Evolutionary conservation across 2,888 invertebrate genomes (phyloP).

Genomic region (Drosophila nr. perissopoda): DNA sequence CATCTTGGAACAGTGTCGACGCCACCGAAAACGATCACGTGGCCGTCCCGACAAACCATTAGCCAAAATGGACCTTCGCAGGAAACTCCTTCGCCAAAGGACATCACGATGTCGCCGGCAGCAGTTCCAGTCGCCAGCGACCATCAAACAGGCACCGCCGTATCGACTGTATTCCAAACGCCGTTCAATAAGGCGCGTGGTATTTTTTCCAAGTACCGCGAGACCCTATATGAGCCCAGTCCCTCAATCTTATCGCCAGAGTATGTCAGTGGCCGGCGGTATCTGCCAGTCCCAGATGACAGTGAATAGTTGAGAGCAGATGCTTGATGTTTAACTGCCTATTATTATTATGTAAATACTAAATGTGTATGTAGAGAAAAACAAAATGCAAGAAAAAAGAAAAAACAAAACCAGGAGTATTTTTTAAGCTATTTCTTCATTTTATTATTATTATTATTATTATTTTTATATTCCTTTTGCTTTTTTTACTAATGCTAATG

Average conservation of each 20-base stretch:
- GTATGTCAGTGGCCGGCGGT: not conserved
- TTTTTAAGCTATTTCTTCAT: conserved; percentile 4
- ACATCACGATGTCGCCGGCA: conserved; percentile 5
- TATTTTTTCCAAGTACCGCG: conserved; percentile 71
- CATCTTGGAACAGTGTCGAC: conserved; percentile 3
- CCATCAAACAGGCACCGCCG: conserved; percentile 20
- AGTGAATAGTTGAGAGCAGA: conserved; percentile 26
- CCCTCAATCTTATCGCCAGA: conserved; percentile 14
- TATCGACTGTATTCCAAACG: conserved; percentile 49
- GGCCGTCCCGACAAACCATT: not conserved
- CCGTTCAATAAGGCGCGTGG: conserved; percentile 71
- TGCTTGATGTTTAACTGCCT: conserved; percentile 32
- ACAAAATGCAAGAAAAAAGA: not conserved
- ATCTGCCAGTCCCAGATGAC: conserved; percentile 18
- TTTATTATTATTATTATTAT: conserved; percentile 3
- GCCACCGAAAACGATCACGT: conserved; percentile 16
- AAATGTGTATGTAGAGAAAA: not conserved
- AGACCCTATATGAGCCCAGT: conserved; percentile 45
- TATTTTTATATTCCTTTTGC: not conserved
- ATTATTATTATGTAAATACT: conserved; percentile 24
- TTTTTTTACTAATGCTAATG: not conserved
- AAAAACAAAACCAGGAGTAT: not conserved
- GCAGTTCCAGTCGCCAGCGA: conserved; percentile 21
- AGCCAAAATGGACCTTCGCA: conserved; percentile 7
- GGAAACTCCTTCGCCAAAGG: not conserved